Percentiles rank a stretch among this genome's conserved stretches.
phyloP scores from a whole-genome alignment of 2,797 vertebrate genomes.

The Uromys caudimaculatus region DNA sequence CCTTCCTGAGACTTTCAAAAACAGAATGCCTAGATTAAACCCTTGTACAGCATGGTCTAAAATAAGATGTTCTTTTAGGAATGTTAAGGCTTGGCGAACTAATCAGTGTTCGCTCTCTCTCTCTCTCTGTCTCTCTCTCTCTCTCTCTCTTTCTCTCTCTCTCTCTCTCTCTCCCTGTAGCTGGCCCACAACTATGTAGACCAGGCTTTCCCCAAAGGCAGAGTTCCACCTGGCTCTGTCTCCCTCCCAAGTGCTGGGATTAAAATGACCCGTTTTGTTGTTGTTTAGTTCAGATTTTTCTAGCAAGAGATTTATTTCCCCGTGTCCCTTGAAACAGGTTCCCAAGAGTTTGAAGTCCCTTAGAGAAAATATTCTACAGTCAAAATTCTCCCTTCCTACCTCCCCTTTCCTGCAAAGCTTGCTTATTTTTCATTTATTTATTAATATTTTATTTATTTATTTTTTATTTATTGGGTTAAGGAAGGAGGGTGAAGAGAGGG shows the following conservation, averaged over 20 bases:
- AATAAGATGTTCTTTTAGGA: conserved; percentile 11
- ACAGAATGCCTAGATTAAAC: not conserved
- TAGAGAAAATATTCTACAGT: conserved; percentile 64
- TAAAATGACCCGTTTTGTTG: not conserved
- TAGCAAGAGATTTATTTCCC: not conserved
- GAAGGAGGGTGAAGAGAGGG: not conserved
- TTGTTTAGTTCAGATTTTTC: conserved; percentile 17
- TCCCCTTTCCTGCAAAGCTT: conserved; percentile 48
- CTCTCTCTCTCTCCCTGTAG: too few relatives aligned
- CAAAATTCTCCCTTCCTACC: conserved; percentile 28
- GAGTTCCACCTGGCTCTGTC: not conserved
- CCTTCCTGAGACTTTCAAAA: conserved; percentile 41
- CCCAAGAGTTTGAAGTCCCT: conserved; percentile 89
- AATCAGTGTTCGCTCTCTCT: not conserved
- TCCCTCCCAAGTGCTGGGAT: not conserved
- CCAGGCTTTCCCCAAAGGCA: not conserved
- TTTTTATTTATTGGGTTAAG: not conserved
- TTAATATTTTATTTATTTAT: too few relatives aligned
- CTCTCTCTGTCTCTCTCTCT: too few relatives aligned
- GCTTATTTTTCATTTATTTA: not conserved
- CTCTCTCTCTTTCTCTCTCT: not conserved
- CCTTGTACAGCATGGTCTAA: not conserved
- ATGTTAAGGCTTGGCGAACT: not conserved
- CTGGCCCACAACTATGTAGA: not conserved
- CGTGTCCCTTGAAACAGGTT: conserved; percentile 36